Evolutionary conservation across 2,113 vertebrate genomes (phyloP), one percentile per base, ranked within the genome.

Genomic region (Edolisoma coerulescens): DNA sequence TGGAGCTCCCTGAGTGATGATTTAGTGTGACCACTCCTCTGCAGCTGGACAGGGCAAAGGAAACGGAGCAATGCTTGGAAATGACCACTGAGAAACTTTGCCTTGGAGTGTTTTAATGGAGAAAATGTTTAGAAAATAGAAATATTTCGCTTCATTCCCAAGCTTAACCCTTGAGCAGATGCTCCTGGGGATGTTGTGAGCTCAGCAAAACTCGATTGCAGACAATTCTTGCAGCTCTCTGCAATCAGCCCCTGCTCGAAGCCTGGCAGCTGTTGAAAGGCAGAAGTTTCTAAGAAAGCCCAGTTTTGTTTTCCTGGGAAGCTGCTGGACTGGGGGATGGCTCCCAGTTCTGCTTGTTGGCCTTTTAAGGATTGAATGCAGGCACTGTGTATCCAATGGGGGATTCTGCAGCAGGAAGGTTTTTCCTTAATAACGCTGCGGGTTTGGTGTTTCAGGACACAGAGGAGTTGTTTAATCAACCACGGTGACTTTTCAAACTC

Each of bases 331-430:
- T 6, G 80, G 74, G 68, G 44, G 61, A 45, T 84, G 89, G 35
- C 80, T 65, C 15, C 24, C 89, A 49, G 81, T 10, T 0, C 91
- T 77, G 69, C 6, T 53, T 26, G n/a, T 89, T 95, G 13, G 89
- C 96, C 96, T 97, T 97, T 97, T 96, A 96, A 96, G 94, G 95
- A 75, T 21, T 35, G 89, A 82, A 69, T 24, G 27, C 52, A 70
- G 77, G 81, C 94, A 11, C 73, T 3, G 5, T 73, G 91, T 61
- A 23, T 57, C 81, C 91, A 93, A 1, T 8, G 65, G 52, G 87
- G 60, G n/a, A 73, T 91, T 41, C 42, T 56, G 26, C 6, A 86
- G 69, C 56, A 13, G 54, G 61, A 41, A 39, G 59, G 1, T 56
- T 84, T 71, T 71, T 26, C 64, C n/a, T 26, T 37, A 44, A 37